Conservation (phyloP, 2,888 invertebrate genomes). For the Malachius bipustulatus region DNA sequence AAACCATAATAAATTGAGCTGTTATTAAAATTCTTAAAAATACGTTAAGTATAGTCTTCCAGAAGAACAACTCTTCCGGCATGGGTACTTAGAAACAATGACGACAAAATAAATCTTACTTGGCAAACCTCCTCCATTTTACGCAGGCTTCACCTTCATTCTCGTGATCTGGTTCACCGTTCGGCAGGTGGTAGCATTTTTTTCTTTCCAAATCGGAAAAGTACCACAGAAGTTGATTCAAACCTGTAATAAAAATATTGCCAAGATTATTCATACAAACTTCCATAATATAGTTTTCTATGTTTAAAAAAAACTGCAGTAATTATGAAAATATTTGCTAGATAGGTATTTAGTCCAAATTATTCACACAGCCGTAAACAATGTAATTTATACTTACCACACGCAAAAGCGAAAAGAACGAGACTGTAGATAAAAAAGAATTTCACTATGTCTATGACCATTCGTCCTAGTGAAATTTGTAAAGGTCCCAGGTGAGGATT, state of each 20-base stretch:
- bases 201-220: slow-evolving; percentile 75
- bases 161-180: slow-evolving; percentile 65
- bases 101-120: slow-evolving; percentile 51
- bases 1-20: not conserved
- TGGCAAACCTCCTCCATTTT: slow-evolving; percentile 78
- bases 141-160: slow-evolving; percentile 64
- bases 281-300: no score
- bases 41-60: no score
- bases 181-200: slow-evolving; percentile 64
- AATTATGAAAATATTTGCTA: no score
- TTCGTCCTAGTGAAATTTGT: slow-evolving; percentile 87
- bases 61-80: no score
- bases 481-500: slow-evolving; percentile 90
- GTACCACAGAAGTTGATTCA: slow-evolving; percentile 90
- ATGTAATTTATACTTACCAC: no score
- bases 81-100: no score
- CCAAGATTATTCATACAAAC: not conserved
- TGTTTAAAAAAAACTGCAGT: no score
- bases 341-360: no score
- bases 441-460: slow-evolving; percentile 91
- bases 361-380: no score
- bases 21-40: slow-evolving; percentile 2
- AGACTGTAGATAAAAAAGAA: slow-evolving; percentile 91
- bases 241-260: slow-evolving; percentile 36
- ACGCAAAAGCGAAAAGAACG: slow-evolving; percentile 90